Base-by-base conservation (phyloP, 2,888 invertebrate species). In the Sesia apiformis region DNA sequence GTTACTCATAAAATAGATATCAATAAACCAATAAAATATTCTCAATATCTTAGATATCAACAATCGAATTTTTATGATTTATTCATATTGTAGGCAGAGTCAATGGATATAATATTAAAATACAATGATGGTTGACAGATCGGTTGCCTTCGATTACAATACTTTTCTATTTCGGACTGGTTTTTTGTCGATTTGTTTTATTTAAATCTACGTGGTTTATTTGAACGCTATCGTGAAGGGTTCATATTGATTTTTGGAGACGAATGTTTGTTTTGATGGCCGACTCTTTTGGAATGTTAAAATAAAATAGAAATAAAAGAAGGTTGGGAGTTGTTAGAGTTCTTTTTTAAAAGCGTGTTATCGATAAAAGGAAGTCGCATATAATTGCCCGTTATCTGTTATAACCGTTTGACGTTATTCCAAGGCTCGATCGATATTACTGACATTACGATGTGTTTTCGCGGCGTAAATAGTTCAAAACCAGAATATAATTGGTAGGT, bases 111-210 rank as follows among this genome's bases (percentile, higher is more conserved):
- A 67, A 65, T 69, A 80, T 77, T 76, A 76, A 65, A 81, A 80
- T 76, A 82, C 81, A 82, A 81, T 78, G 75, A 73, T 68, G 77
- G 79, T 78, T 84, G 87, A 88, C 87, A 86, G 86, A 86, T 86
- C 78, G 78, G 72, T 63, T 69, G 65, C 63, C 64, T 75, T 80
- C 79, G 82, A 84, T 84, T 78, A 78, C 67, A 66, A 66, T 67
- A 61, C 60, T 62, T 64, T 70, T 72, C 70, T 73, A 63, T 65
- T 63, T 63, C 59, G 58, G 57, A 62, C 58, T 38, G 58, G 64
- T 64, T 69, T 67, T 68, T 65, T 69, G 63, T 74, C 68, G 66
- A 72, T 75, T 80, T 65, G 65, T 76, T 81, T 81, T 78, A 76
- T 83, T 80, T 70, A 72, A 76, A 78, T 79, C 74, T 70, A 66